These are phyloP conservation scores for Alosa alosa DNA, from an alignment of 2,113 vertebrate species.

Conservation along the genomic window DNA sequence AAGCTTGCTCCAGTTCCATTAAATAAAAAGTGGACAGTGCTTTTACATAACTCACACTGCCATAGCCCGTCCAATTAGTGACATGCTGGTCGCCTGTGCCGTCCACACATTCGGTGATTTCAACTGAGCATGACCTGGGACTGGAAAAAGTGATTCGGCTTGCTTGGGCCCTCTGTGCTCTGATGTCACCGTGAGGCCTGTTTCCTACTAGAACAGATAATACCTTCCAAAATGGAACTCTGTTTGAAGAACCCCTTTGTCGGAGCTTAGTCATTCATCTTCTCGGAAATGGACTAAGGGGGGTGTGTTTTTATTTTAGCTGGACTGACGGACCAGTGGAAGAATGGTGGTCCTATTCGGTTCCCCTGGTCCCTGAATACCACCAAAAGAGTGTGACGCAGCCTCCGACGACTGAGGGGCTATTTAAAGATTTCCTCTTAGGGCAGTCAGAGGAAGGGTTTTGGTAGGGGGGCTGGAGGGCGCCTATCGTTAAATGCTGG, in stretches of 20 bases:
- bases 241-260: not conserved
- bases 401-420: not conserved
- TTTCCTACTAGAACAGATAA: not conserved
- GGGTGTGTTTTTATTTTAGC: not conserved
- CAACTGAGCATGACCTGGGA: not conserved
- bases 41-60: not conserved
- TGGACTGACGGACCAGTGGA: not conserved
- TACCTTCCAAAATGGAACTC: not conserved
- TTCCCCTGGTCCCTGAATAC: not conserved
- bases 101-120: not conserved
- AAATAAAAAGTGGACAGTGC: not conserved
- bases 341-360: not conserved
- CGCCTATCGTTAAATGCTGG: not conserved
- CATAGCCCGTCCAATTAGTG: not conserved
- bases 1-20: not conserved
- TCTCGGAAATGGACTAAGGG: not conserved
- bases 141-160: not conserved
- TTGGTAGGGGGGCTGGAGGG: not conserved
- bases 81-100: not conserved
- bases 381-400: not conserved
- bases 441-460: not conserved
- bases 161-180: not conserved
- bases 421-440: slow-evolving; percentile 11
- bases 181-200: not conserved
- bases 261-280: not conserved